Percentiles rank a stretch among this genome's conserved stretches.
Conservation (phyloP, 2,797 vertebrate species). For the Lepilemur septentrionalis region DNA sequence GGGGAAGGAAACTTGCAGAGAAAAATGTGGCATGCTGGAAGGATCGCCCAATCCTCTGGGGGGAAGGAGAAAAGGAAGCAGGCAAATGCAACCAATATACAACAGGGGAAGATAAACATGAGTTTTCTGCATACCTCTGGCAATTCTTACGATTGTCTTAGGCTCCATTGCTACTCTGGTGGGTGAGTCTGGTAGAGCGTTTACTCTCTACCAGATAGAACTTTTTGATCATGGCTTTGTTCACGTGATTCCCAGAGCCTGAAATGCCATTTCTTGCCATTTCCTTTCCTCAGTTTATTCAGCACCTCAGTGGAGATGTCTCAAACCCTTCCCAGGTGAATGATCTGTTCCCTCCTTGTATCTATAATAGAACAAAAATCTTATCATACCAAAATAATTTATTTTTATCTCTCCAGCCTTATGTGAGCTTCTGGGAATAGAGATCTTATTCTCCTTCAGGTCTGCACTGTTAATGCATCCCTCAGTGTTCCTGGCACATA, state of each 20-base stretch:
- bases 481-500: neutral
- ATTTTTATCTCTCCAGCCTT: neutral
- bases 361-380: neutral
- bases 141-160: neutral
- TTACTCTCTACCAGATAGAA: neutral
- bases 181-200: neutral
- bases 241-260: neutral
- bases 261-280: neutral
- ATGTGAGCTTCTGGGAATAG: neutral
- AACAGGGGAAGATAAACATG: neutral
- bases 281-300: neutral
- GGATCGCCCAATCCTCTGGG: neutral
- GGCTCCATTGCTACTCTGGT: rapidly evolving
- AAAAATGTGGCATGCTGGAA: neutral
- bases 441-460: neutral
- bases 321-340: neutral
- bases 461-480: neutral
- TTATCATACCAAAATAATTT: neutral
- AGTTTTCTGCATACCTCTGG: neutral
- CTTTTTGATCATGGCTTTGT: neutral
- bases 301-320: neutral
- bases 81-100: neutral
- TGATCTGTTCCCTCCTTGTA: neutral
- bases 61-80: neutral
- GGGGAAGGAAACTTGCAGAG: neutral